A percentile compares a stretch with the other conserved stretches of the same genome.
These are phyloP conservation scores for Diploscapter pachys DNA, from an alignment of 1,140 invertebrate genomes.

Conservation along the genomic window DNA sequence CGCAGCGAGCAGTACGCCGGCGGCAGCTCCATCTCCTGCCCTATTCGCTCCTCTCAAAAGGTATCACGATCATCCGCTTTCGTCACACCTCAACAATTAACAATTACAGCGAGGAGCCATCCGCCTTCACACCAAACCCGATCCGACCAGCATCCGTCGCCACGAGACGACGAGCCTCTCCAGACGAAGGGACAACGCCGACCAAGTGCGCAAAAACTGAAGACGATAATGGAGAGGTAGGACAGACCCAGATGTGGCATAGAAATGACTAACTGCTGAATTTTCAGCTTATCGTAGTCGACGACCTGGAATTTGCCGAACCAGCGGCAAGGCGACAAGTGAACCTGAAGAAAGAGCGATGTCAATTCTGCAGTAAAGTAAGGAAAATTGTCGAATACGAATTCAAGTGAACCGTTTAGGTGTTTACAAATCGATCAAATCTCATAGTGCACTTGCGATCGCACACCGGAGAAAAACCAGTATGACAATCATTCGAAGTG, in stretches of 20 bases:
- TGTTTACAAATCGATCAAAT: constrained; percentile 66
- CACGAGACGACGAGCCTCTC: constrained; percentile 23
- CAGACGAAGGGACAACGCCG: constrained; percentile 26
- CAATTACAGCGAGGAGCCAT: constrained; percentile 23
- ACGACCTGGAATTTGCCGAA: constrained; percentile 48
- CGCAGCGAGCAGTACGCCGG: constrained; percentile 1
- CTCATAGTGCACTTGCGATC: constrained; percentile 82
- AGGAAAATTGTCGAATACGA: too few relatives aligned
- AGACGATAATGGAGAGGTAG: constrained; percentile 20
- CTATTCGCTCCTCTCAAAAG: constrained; percentile 12
- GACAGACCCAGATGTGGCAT: background rate
- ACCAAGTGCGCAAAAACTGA: constrained; percentile 31
- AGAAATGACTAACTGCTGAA: too few relatives aligned
- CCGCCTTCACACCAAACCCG: constrained; percentile 25
- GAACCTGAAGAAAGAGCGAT: constrained; percentile 55
- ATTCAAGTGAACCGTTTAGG: too few relatives aligned
- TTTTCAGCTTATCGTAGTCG: constrained; percentile 43
- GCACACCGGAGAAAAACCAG: constrained; percentile 85
- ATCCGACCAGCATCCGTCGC: constrained; percentile 28
- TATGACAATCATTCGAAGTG: too few relatives aligned
- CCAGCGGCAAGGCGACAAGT: constrained; percentile 50
- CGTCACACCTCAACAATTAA: background rate
- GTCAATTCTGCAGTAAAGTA: constrained; percentile 51
- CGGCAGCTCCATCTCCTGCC: constrained; percentile 3
- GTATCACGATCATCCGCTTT: background rate